Evolutionary conservation across 2,113 vertebrate genomes (phyloP).

Genomic region (Oplegnathus fasciatus): DNA sequence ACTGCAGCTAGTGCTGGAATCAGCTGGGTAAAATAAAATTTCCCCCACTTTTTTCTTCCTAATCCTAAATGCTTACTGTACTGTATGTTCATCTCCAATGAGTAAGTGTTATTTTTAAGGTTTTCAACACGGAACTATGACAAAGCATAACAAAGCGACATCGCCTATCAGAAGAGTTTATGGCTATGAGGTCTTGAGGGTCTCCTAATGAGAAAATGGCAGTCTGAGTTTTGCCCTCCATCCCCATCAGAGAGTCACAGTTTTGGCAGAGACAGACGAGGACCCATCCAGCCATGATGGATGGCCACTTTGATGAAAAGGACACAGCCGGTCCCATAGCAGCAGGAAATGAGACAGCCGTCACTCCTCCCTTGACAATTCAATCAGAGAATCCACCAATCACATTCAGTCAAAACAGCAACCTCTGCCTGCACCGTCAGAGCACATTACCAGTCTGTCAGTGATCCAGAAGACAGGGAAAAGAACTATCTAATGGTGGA

Average conservation of each 20-base stretch:
- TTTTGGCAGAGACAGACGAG: constrained; percentile 42
- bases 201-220: constrained; percentile 44
- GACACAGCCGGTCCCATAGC: constrained; percentile 40
- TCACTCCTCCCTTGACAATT: constrained; percentile 48
- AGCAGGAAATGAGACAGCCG: constrained; percentile 63
- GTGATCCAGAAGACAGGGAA: constrained; percentile 10
- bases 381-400: constrained; percentile 42
- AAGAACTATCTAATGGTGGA: constrained; percentile 46
- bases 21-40: too few species aligned
- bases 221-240: constrained; percentile 27
- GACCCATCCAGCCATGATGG: constrained; percentile 38
- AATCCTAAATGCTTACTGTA: too few species aligned
- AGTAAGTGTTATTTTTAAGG: too few species aligned
- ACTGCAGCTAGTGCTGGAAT: too few species aligned
- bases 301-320: constrained; percentile 56
- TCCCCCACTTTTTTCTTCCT: too few species aligned
- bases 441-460: constrained; percentile 44
- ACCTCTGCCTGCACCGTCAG: constrained; percentile 1
- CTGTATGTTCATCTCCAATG: too few species aligned
- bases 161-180: constrained; percentile 29
- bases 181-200: constrained; percentile 8
- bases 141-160: background rate
- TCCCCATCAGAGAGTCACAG: constrained; percentile 15
- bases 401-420: constrained; percentile 27
- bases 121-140: background rate